Conservation (phyloP, 2,888 invertebrate species). For the Bruchidius siliquastri region DNA sequence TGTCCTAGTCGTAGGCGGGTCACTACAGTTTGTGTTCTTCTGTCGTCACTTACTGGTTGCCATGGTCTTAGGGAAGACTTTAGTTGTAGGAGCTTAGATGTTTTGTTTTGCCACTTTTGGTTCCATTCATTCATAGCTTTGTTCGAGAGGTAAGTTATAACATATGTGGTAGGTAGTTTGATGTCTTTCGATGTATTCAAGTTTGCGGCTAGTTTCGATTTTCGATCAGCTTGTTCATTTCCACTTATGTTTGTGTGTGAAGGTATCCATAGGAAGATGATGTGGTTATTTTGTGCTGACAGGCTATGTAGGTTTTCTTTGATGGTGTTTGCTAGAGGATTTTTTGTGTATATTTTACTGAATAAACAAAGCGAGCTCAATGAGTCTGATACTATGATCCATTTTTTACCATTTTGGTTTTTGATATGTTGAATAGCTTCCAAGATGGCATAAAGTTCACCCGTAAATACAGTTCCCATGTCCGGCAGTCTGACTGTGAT, state of each 20-base stretch:
- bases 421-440: background rate
- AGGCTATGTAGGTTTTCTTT: background rate
- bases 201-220: background rate
- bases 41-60: background rate
- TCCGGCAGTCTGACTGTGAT: background rate
- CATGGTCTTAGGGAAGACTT: background rate
- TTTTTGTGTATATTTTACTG: background rate
- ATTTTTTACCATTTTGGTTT: background rate
- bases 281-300: background rate
- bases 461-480: background rate
- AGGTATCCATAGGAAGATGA: background rate
- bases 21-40: background rate
- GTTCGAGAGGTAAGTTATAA: background rate
- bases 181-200: background rate
- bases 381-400: background rate
- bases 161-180: background rate
- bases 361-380: no score
- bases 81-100: background rate
- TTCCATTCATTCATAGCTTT: background rate
- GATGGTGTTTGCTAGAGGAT: background rate
- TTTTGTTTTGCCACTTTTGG: background rate
- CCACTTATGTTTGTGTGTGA: background rate
- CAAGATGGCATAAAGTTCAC: background rate
- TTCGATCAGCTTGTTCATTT: background rate
- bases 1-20: background rate